Conservation (phyloP, 2,113 vertebrate genomes). For the Haplotaxodon microlepis region DNA sequence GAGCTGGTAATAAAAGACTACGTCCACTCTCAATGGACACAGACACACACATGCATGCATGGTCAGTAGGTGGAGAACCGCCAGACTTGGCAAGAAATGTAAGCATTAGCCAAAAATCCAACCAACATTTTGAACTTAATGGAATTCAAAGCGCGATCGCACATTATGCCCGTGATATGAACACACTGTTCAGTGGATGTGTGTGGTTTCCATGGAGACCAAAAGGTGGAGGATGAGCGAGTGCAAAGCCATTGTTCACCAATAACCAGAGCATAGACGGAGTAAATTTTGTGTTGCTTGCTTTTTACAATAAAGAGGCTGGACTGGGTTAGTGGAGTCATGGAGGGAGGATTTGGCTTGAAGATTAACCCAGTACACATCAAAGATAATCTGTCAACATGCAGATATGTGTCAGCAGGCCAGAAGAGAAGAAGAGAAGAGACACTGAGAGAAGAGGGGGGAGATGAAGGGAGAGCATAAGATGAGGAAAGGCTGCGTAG, state of each 20-base stretch:
- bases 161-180: background rate
- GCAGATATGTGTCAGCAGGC: conserved; percentile 57
- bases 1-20: background rate
- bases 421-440: background rate
- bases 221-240: background rate
- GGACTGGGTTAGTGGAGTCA: conserved; percentile 8
- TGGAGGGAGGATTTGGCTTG: conserved; percentile 18
- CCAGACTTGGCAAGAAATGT: background rate
- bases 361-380: conserved; percentile 30
- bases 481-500: background rate
- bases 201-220: conserved; percentile 51
- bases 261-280: background rate
- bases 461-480: background rate
- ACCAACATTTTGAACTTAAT: conserved; percentile 7
- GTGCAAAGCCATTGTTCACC: background rate
- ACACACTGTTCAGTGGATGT: conserved; percentile 4
- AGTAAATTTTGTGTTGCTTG: background rate
- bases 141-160: background rate
- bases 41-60: background rate
- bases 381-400: conserved; percentile 19
- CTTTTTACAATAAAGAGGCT: background rate
- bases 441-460: background rate
- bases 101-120: background rate
- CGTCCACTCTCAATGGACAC: background rate
- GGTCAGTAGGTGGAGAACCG: background rate